A percentile compares a stretch with the other conserved stretches of the same genome.
Evolutionary conservation across 1,140 invertebrate species (phyloP).

Genomic region (Pristionchus pacificus): DNA sequence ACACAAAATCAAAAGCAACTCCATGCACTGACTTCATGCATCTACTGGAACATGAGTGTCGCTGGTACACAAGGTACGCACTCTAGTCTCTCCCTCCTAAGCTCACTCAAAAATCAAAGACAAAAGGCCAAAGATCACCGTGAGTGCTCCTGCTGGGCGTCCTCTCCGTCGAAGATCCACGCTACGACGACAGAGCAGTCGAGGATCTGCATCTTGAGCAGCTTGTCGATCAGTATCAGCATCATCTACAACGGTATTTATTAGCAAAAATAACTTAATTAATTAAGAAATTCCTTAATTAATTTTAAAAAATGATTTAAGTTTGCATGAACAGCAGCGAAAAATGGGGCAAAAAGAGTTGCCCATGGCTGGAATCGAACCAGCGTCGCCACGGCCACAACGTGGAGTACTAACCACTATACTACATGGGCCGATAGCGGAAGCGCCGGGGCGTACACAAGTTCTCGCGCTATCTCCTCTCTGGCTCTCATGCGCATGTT

Average conservation of each 20-base stretch:
- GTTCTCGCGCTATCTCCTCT: too few species aligned
- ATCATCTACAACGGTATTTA: constrained; percentile 72
- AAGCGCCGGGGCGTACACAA: too few species aligned
- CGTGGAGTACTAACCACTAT: constrained; percentile 52
- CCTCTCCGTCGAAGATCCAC: constrained; percentile 97
- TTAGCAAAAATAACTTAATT: constrained; percentile 31
- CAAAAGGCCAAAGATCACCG: too few species aligned
- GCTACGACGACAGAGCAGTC: constrained; percentile 93
- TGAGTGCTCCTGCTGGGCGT: constrained; percentile 87
- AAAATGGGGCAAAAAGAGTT: too few species aligned
- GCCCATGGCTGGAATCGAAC: constrained; percentile 51
- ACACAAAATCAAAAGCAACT: too few species aligned
- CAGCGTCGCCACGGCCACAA: constrained; percentile 48
- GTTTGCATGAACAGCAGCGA: too few species aligned
- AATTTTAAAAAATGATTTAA: constrained; percentile 9
- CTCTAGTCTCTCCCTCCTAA: too few species aligned
- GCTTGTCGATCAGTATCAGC: constrained; percentile 88
- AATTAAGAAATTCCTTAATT: not conserved
- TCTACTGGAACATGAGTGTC: too few species aligned
- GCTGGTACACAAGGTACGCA: too few species aligned
- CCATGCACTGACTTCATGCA: too few species aligned
- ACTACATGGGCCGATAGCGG: constrained; percentile 40
- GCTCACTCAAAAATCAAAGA: too few species aligned
- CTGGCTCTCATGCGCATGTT: too few species aligned
- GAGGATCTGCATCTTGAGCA: constrained; percentile 92